Conservation (phyloP, 2,797 vertebrate genomes). For the Macrochelys suwanniensis region DNA sequence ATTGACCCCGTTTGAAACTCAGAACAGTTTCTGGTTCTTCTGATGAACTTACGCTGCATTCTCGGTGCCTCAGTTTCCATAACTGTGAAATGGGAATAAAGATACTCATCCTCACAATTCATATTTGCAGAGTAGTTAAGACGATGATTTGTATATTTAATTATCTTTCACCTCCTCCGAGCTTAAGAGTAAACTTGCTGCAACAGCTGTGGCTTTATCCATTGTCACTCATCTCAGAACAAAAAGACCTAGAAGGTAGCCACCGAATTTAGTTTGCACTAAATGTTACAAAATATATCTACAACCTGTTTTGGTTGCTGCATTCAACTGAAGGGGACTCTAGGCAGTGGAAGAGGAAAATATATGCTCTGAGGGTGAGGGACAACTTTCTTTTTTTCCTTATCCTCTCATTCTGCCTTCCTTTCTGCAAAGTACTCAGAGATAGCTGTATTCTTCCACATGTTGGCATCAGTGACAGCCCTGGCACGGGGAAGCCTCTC, state of each 20-base stretch:
- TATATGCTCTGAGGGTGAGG: neutral
- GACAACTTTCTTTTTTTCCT: neutral
- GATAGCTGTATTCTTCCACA: neutral
- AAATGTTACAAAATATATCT: neutral
- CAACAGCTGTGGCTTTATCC: neutral
- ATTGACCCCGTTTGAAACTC: neutral
- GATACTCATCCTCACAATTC: neutral
- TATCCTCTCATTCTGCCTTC: neutral
- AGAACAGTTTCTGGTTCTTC: neutral
- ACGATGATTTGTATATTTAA: neutral
- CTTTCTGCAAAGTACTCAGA: neutral
- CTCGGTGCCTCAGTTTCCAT: neutral
- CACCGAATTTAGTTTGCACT: neutral
- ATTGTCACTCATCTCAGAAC: neutral
- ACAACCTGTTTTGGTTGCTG: neutral
- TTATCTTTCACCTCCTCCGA: neutral
- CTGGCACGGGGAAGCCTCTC: too few relatives aligned
- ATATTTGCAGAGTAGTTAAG: neutral
- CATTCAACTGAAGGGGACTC: neutral
- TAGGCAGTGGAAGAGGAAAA: neutral
- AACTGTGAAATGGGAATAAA: neutral
- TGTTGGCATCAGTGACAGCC: neutral
- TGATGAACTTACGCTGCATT: neutral
- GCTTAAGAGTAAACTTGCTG: neutral
- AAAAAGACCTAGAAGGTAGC: neutral